Base-by-base conservation (phyloP, 2,888 invertebrate species). In the Himalopsyche tibetana region DNA sequence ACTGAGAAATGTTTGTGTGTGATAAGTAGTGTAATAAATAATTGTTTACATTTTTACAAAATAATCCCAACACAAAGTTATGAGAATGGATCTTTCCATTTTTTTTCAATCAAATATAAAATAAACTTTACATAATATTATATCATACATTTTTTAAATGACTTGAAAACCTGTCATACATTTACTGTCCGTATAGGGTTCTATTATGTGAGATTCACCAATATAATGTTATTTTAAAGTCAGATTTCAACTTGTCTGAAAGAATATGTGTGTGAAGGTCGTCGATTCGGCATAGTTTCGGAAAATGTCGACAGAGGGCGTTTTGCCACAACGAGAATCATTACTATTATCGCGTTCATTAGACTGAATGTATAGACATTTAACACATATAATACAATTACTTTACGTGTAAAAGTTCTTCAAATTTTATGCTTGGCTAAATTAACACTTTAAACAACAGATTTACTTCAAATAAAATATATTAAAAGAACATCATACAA, bases 201-300 rank as follows among this genome's bases (percentile, higher is more conserved):
- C 15, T 51, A 51, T 15, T 8, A 3, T 15, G 3, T 15, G 9
- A 51, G 15, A 15, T 15, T 4, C 51, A 9, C 4, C 51, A 12
- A 15, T 51, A 15, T 8, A 45, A 45, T 45, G 9, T 15, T 15
- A 15, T 51, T 4, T 51, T 51, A 15, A 45, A 51, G 15, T 51
- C 12, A 1, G 3, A 12, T 51, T 51, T 12, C 15, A 51, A 19
- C 56, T 28, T 38, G 36, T 74, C 8, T 74, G 74, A 74, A 74
- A 74, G 38, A 74, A 36, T 45, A 45, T 69, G 69, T 69, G 28
- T 74, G 74, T 74, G 74, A 74, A 74, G 74, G 74, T 36, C 74
- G 74, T 74, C 38, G 28, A 36, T 74, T 36, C 36, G 74, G 36
- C 38, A 36, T 74, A 74, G 36, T 74, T 74, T 74, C 15, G 74